phyloP scores from a whole-genome alignment of 2,888 invertebrate species.

The Mesorhabditis sp. region DNA sequence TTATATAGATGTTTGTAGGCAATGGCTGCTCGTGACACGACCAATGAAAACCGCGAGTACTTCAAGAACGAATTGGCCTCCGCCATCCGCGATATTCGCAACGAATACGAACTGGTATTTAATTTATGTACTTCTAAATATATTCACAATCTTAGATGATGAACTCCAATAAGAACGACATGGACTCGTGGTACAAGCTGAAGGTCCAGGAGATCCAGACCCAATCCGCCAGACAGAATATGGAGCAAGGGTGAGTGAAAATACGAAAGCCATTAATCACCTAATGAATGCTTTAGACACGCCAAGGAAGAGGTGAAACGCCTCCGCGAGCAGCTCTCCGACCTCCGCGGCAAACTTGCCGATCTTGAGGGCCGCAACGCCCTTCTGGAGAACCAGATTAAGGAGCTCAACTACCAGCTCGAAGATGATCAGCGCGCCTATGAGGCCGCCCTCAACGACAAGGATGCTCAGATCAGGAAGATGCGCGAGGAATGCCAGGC shows the following conservation, averaged over 20 bases:
- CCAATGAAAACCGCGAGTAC: conserved; percentile 64
- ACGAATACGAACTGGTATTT: conserved; percentile 60
- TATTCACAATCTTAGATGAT: conserved; percentile 34
- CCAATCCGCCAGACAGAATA: conserved; percentile 60
- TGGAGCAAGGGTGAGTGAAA: conserved; percentile 59
- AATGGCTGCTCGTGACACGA: conserved; percentile 61
- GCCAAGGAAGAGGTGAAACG: conserved; percentile 61
- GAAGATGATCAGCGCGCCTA: conserved; percentile 59
- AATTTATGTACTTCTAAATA: background rate
- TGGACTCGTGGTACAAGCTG: conserved; percentile 63
- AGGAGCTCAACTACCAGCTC: conserved; percentile 61
- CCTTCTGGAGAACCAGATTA: conserved; percentile 62
- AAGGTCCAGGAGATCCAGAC: conserved; percentile 64
- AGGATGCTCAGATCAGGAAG: conserved; percentile 58
- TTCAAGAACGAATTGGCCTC: conserved; percentile 64
- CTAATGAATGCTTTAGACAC: background rate
- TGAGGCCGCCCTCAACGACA: conserved; percentile 59
- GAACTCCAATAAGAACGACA: conserved; percentile 60
- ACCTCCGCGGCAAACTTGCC: conserved; percentile 60
- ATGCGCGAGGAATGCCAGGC: conserved; percentile 59
- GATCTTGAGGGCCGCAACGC: conserved; percentile 63
- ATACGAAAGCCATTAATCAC: conserved; percentile 5
- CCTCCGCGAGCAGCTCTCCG: conserved; percentile 60
- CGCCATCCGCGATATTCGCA: conserved; percentile 64
- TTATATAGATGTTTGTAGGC: conserved; percentile 20